Conservation (phyloP, 2,113 vertebrate species). For the Sigmodon hispidus region DNA sequence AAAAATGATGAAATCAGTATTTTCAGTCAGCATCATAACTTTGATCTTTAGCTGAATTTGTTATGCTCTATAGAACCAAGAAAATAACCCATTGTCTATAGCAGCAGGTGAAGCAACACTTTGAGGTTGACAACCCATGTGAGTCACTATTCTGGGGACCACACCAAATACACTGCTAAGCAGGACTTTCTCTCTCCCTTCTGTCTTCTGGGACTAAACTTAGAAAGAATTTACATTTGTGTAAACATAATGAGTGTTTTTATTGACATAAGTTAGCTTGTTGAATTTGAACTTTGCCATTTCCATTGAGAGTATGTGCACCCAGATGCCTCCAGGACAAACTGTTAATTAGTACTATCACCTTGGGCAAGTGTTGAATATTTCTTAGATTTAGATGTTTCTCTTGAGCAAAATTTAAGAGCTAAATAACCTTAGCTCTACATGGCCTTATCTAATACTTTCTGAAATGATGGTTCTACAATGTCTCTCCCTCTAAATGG, state of each 20-base stretch:
- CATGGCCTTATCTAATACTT: constrained; percentile 49
- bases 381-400: constrained; percentile 38
- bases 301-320: neutral
- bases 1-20: neutral
- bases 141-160: neutral
- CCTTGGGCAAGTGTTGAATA: constrained; percentile 27
- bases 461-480: constrained; percentile 54
- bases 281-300: constrained; percentile 15
- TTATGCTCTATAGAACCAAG: neutral
- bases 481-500: neutral
- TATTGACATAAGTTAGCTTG: neutral
- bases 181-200: neutral
- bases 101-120: neutral
- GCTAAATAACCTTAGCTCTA: constrained; percentile 57
- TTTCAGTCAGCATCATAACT: neutral
- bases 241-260: constrained; percentile 32
- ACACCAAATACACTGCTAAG: neutral
- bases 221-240: constrained; percentile 6
- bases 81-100: neutral
- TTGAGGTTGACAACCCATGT: neutral
- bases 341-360: neutral
- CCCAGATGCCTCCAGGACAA: neutral
- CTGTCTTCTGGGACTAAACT: neutral
- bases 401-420: constrained; percentile 56
- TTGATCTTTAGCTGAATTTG: neutral